Evolutionary conservation across 2,888 invertebrate genomes (phyloP).

Genomic region (Cantharis rustica): DNA sequence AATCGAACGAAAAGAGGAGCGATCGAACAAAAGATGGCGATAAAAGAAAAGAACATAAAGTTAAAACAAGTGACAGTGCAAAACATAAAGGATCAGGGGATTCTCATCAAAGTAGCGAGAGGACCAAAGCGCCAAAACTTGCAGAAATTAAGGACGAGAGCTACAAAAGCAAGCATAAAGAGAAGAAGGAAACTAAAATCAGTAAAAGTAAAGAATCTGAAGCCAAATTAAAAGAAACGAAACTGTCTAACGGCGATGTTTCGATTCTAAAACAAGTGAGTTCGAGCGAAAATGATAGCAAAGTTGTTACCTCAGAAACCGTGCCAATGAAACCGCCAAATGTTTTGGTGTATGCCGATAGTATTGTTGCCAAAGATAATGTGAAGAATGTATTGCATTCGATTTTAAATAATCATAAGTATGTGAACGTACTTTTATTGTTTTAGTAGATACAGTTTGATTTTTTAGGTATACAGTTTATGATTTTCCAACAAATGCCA

Average conservation of each 20-base stretch:
- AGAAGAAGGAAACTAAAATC: not conserved
- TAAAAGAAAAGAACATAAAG: not conserved
- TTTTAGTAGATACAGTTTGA: not conserved
- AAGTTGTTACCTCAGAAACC: not conserved
- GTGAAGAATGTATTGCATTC: constrained; percentile 71
- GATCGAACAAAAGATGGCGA: constrained; percentile 19
- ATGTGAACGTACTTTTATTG: constrained; percentile 39
- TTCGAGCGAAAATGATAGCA: not conserved
- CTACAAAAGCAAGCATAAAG: constrained; percentile 6
- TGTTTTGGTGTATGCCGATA: constrained; percentile 82
- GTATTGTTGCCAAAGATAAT: constrained; percentile 73
- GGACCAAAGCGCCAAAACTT: constrained; percentile 12
- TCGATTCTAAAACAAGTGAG: not conserved
- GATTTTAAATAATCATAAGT: constrained; percentile 75
- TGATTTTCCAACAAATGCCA: constrained; percentile 56
- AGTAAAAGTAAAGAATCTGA: not conserved
- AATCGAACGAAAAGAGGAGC: constrained; percentile 20
- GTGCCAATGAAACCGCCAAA: constrained; percentile 71
- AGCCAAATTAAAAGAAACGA: not conserved
- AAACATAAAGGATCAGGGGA: not conserved
- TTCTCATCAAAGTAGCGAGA: not conserved
- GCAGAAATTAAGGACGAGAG: constrained; percentile 10
- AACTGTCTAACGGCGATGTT: not conserved
- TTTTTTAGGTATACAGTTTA: constrained; percentile 65
- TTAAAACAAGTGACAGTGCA: not conserved